Base-by-base conservation (phyloP, 2,888 invertebrate species). In the Eilema depressum region DNA sequence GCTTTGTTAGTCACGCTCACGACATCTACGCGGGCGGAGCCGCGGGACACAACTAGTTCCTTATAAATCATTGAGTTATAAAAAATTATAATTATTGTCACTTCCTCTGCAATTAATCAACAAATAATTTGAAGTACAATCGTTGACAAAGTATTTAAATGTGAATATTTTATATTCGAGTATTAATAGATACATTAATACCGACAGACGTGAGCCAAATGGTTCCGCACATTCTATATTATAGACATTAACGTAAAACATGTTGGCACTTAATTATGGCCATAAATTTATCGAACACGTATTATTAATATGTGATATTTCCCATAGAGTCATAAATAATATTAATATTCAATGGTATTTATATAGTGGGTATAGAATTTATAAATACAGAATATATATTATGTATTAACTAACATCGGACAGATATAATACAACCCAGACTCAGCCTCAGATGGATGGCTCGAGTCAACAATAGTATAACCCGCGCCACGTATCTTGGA, bases 221-320 rank as follows among this genome's bases (percentile, higher is more conserved):
- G 12, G 64, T 80, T 69, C 30, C 71, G 63, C 62, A 69, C 59
- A 73, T 75, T 70, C 63, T 71, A 75, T 30, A 75, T 77, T 68
- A 60, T 53, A 53, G 25, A 28, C 64, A 80, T 72, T 75, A 63
- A 63, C 71, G 66, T 66, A 37, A 71, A 66, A 81, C 70, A 61
- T 79, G 66, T 76, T 47, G 65, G 71, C 66, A 78, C 66, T 76
- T 69, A 72, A 79, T 78, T 74, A 74, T 71, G 74, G 41, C 70
- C 71, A 76, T 76, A 79, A 81, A 71, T 81, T 76, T 74, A 79
- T 71, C 37, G 8, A 41, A 37, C 25, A 66, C 57, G 17, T 73
- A 70, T 73, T 20, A 68, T 61, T 75, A 75, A 81, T 73, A 23
- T 17, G 37, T 41, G 63, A 23, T 61, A 66, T 63, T 71, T 75